Evolutionary conservation across 2,113 vertebrate species (phyloP), one percentile per base, ranked within the genome.

Genomic region (Monopterus albus): DNA sequence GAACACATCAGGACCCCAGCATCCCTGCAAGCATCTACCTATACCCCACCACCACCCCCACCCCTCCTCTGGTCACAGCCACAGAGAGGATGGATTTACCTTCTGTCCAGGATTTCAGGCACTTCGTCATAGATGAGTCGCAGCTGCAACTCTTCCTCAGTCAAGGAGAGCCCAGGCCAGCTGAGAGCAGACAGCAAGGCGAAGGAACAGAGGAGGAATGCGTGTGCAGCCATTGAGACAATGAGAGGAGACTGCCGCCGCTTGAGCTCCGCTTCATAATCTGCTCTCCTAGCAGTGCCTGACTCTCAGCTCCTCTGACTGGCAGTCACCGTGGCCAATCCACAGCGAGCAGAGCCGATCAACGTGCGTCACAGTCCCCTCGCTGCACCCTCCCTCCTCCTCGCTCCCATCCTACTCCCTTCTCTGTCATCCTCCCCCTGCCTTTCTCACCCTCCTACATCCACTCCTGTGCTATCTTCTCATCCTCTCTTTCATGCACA

Each of bases 201-300:
- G 50, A 91, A 71, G 61, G 88, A 90, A 81, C 89, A 91, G 79
- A 92, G 78, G 82, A 90, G 86, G 85, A 92, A 85, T 51, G 87
- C 91, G 91, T 92, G 91, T 88, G 91, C 87, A 91, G 92, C 93
- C 93, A 94, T 94, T 78, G 92, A 93, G 93, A 92, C 92, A 89
- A 91, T 81, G 65, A 87, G 82, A 91, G 84, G 86, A 91, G 88
- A 92, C 89, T 91, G 91, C 87, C 72, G 85, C 88, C 88, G 88
- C 81, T 75, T 18, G 86, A 91, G 91, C 85, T 87, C 87, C 87
- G 89, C 92, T 92, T 93, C 92, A 92, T 93, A 92, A 93, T 93
- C 92, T 93, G 93, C 91, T 92, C 89, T 91, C 77, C 90, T 58
- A 86, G 84, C 91, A 90, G 87, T 75, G 86, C 88, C 89, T 83